phyloP scores from a whole-genome alignment of 2,888 invertebrate species.

The Patella ulyssiponensis region DNA sequence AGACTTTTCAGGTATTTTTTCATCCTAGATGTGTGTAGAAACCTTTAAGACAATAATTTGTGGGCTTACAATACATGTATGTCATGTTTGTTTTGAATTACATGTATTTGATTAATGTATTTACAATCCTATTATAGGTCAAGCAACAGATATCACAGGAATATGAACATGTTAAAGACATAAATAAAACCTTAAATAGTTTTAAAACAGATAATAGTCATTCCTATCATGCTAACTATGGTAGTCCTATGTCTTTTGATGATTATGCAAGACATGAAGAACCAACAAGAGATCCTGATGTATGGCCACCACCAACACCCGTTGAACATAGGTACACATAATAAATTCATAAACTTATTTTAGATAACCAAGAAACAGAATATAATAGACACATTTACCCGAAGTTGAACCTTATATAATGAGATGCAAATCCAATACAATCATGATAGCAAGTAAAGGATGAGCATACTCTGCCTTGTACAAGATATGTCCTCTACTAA shows the following conservation, averaged over 20 bases:
- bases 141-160: slow-evolving; percentile 91
- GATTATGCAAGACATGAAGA: slow-evolving; percentile 75
- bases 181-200: slow-evolving; percentile 82
- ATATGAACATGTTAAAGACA: slow-evolving; percentile 90
- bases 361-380: no score
- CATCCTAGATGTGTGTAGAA: no score
- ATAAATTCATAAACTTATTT: no score
- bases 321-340: slow-evolving; percentile 63
- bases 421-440: background rate
- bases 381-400: no score
- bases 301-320: slow-evolving; percentile 83
- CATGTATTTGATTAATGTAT: background rate
- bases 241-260: slow-evolving; percentile 37
- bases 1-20: no score
- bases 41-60: no score
- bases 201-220: slow-evolving; percentile 78
- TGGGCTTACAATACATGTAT: no score
- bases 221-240: slow-evolving; percentile 68
- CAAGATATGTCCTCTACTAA: no score
- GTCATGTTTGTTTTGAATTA: background rate
- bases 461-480: background rate
- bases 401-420: background rate
- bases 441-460: background rate
- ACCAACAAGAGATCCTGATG: slow-evolving; percentile 83
- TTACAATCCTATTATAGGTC: slow-evolving; percentile 76